Conservation (phyloP, 2,113 vertebrate genomes). For the Anas platyrhynchos region DNA sequence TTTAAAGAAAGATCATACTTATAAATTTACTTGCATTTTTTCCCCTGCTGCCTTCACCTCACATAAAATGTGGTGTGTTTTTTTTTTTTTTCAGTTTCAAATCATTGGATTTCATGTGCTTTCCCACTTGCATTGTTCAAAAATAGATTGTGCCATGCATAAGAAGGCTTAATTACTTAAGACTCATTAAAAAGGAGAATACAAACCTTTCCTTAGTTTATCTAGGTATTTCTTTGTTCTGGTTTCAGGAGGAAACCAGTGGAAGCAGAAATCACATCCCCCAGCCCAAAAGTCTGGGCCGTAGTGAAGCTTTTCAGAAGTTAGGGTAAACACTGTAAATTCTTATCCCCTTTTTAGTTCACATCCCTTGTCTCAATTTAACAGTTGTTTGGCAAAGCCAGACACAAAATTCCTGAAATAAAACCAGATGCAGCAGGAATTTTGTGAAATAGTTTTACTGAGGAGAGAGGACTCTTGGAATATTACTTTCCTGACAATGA, state of each 20-base stretch:
- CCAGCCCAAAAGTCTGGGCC: neutral
- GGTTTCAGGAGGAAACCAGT: neutral
- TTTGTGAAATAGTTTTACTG: neutral
- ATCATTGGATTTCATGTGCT: conserved; percentile 5
- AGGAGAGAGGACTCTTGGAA: neutral
- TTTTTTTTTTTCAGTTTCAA: neutral
- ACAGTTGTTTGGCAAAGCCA: neutral
- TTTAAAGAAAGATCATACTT: neutral
- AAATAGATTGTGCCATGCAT: neutral
- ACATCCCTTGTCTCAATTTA: neutral
- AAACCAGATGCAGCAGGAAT: neutral
- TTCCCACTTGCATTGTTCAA: conserved; percentile 8
- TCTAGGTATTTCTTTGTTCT: neutral
- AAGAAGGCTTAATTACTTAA: neutral
- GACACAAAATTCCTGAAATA: neutral
- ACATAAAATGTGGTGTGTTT: neutral
- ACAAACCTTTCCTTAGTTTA: neutral
- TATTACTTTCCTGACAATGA: neutral
- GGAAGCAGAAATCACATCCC: neutral
- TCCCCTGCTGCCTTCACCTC: rapidly evolving
- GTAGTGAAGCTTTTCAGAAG: neutral
- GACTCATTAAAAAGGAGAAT: neutral
- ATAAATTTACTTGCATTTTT: neutral
- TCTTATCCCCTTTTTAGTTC: neutral
- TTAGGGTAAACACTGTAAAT: neutral